phyloP scores from a whole-genome alignment of 1,140 invertebrate genomes.

The Phocides pigmalion region DNA sequence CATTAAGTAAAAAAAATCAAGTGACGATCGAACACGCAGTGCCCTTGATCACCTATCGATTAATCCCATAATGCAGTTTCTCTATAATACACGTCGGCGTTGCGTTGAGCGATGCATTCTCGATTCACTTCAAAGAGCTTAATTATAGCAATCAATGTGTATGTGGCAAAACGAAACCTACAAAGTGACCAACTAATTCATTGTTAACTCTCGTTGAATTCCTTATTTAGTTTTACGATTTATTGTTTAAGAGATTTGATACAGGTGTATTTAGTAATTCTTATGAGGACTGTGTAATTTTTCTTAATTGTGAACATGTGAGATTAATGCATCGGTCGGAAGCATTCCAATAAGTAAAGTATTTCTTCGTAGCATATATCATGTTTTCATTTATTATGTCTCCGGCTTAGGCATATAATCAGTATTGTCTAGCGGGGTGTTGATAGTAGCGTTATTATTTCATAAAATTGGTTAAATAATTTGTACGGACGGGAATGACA shows the following conservation, averaged over 20 bases:
- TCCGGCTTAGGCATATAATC: background rate
- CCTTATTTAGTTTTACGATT: background rate
- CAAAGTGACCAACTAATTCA: conserved; percentile 6
- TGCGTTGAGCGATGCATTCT: conserved; percentile 9
- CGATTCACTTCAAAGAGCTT: conserved; percentile 11
- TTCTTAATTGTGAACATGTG: background rate
- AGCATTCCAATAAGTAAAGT: no score
- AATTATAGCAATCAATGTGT: conserved; percentile 18
- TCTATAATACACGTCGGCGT: conserved; percentile 1
- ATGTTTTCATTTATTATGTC: background rate
- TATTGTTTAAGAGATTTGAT: background rate
- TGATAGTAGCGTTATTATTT: background rate
- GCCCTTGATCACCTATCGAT: conserved; percentile 32
- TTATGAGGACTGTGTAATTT: background rate
- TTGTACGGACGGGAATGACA: background rate
- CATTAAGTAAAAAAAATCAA: conserved; percentile 28
- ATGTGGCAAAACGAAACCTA: conserved; percentile 14
- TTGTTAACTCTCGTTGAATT: background rate
- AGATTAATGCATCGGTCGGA: no score
- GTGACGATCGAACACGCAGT: conserved; percentile 24
- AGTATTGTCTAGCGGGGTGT: background rate
- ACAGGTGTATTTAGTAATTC: background rate
- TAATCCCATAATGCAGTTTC: conserved; percentile 31
- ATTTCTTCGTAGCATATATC: no score
- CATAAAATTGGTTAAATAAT: background rate